phyloP scores from a whole-genome alignment of 2,888 invertebrate genomes.

The Drosophila mercatorum region DNA sequence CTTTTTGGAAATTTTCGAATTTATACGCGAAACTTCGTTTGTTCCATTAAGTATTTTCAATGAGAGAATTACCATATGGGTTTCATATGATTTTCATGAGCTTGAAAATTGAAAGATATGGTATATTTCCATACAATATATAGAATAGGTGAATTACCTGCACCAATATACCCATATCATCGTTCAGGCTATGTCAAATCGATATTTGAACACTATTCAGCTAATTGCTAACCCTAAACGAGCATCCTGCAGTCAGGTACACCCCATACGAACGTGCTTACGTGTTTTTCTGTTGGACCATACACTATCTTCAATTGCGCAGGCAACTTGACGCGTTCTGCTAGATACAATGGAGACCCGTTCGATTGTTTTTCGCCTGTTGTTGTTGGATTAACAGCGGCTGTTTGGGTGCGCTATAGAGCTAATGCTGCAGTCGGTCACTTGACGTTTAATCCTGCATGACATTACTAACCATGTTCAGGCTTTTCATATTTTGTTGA shows the following conservation, averaged over 20 bases:
- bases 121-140: too few relatives aligned
- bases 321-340: constrained; percentile 26
- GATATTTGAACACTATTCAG: too few relatives aligned
- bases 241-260: background rate
- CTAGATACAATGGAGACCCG: constrained; percentile 15
- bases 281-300: constrained; percentile 45
- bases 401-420: background rate
- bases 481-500: background rate
- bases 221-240: too few relatives aligned
- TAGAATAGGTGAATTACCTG: too few relatives aligned
- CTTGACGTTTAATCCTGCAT: background rate
- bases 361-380: constrained; percentile 8
- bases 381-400: constrained; percentile 14
- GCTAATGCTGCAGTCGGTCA: background rate
- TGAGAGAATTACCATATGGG: too few relatives aligned
- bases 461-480: background rate
- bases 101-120: too few relatives aligned
- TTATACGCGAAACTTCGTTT: background rate
- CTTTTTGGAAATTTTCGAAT: background rate
- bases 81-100: too few relatives aligned
- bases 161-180: too few relatives aligned
- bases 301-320: constrained; percentile 51
- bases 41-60: too few relatives aligned
- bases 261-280: background rate
- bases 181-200: too few relatives aligned